phyloP scores from a whole-genome alignment of 2,797 vertebrate genomes.

The Pteronotus mesoamericanus region DNA sequence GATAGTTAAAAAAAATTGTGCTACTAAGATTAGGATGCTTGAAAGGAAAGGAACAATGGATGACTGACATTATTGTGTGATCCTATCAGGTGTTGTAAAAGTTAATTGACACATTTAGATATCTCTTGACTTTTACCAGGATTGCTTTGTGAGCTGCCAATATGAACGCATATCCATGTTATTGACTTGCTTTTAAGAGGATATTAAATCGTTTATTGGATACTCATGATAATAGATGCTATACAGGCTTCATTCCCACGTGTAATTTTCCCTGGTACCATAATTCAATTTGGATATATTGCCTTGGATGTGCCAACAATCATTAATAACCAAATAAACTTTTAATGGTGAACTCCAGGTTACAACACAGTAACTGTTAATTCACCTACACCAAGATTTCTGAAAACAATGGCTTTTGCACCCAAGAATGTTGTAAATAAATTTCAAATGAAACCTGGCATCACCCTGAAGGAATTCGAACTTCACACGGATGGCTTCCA shows the following conservation, averaged over 20 bases:
- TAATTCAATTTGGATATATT: neutral
- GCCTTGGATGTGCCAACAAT: neutral
- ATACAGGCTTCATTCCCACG: neutral
- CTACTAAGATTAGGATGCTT: neutral
- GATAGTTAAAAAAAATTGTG: neutral
- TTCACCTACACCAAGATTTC: neutral
- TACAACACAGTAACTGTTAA: neutral
- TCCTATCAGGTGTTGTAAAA: neutral
- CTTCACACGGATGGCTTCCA: neutral
- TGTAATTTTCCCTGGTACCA: neutral
- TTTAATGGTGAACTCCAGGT: neutral
- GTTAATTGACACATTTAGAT: neutral
- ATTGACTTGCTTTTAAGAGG: neutral
- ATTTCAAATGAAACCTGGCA: neutral
- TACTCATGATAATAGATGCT: neutral
- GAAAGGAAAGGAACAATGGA: neutral
- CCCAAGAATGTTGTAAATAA: neutral
- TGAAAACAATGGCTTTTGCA: neutral
- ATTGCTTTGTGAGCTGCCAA: neutral
- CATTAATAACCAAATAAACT: neutral
- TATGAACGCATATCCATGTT: neutral
- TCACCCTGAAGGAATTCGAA: neutral
- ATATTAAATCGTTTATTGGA: neutral
- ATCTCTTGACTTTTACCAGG: neutral
- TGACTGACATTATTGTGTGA: neutral